A percentile compares a stretch with the other conserved stretches of the same genome.
These are phyloP conservation scores for human (Homo sapiens) DNA, from an alignment of 2,113 vertebrate genomes.

Conservation along the genomic window DNA sequence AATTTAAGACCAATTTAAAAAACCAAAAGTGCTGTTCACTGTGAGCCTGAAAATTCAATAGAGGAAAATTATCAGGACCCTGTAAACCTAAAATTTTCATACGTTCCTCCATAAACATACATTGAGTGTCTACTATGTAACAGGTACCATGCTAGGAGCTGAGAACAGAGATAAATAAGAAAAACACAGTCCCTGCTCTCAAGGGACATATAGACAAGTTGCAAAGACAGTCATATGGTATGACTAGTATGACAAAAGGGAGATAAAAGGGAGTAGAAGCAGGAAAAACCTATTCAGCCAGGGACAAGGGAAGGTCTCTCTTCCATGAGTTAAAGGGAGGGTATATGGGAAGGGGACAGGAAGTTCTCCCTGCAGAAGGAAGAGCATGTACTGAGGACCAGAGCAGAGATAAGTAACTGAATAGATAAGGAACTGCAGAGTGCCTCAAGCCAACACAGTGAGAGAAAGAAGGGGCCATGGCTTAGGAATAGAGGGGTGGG, in stretches of 20 bases:
- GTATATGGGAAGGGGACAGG: background rate
- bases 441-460: background rate
- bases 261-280: background rate
- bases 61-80: background rate
- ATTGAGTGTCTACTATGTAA: background rate
- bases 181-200: background rate
- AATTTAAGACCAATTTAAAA: constrained; percentile 7
- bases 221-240: background rate
- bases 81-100: background rate
- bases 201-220: accelerated
- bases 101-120: background rate
- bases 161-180: background rate
- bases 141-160: background rate
- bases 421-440: background rate
- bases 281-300: background rate
- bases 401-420: background rate
- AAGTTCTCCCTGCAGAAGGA: background rate
- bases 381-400: background rate
- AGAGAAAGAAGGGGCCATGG: background rate
- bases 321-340: background rate
- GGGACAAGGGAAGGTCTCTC: background rate
- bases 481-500: background rate
- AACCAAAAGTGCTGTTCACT: background rate
- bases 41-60: background rate
- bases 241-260: background rate